Evolutionary conservation across 64 coral and sea anemone genomes (phyloP), one percentile per base, ranked within the genome.

Genomic region (Platygyra sinensis): DNA sequence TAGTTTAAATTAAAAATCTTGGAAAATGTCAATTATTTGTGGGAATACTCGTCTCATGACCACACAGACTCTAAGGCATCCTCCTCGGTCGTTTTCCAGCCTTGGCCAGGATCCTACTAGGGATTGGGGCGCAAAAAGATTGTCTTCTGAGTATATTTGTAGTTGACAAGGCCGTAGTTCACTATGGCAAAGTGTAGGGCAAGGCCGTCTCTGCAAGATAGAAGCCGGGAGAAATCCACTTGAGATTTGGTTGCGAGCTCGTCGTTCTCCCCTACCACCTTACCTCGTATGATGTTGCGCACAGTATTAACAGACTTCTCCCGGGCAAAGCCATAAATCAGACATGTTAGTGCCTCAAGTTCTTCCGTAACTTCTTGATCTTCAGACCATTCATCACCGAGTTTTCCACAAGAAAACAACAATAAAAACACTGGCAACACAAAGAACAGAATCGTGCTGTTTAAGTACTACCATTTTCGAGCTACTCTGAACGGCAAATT

Each of bases 91-190:
- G n/a, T n/a, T n/a, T n/a, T n/a, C n/a, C n/a, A n/a, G n/a, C n/a
- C n/a, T n/a, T n/a, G n/a, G n/a, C n/a, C n/a, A n/a, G n/a, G n/a
- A n/a, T n/a, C n/a, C n/a, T n/a, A n/a, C n/a, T n/a, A n/a, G n/a
- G n/a, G n/a, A n/a, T n/a, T n/a, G n/a, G n/a, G n/a, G n/a, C n/a
- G n/a, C n/a, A n/a, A n/a, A n/a, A n/a, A n/a, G n/a, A n/a, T n/a
- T n/a, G n/a, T n/a, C n/a, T n/a, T n/a, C n/a, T n/a, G n/a, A n/a
- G n/a, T n/a, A n/a, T n/a, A n/a, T n/a, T n/a, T n/a, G n/a, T n/a
- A 94, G 24, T 36, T 61, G 12, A 83, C 93, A 57, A 94, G 60
- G 14, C 88, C 82, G 75, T 90, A 52, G 18, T 94, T 94, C 7
- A 94, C 93, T 52, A 75, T n/a, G 4, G n/a, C 55, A 28, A 91